A percentile compares a stretch with the other conserved stretches of the same genome.
These are phyloP conservation scores for Notarius lentiginosus DNA, from an alignment of 2,113 vertebrate genomes.

Conservation along the genomic window DNA sequence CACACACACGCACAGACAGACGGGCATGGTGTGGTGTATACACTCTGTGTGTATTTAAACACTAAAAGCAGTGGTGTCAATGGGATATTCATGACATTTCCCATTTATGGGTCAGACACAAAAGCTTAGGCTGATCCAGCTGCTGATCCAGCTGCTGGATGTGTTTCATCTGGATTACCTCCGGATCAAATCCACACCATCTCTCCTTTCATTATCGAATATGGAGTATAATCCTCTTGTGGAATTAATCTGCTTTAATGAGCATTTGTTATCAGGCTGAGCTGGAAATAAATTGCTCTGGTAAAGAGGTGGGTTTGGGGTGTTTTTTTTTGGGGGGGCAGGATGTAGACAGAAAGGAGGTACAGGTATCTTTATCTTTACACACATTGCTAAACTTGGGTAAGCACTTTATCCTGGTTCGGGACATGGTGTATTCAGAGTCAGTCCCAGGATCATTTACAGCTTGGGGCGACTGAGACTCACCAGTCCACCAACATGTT, in stretches of 20 bases:
- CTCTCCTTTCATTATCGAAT: conserved; percentile 66
- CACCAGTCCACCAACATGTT: background rate
- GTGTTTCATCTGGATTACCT: conserved; percentile 71
- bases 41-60: conserved; percentile 18
- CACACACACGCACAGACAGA: background rate
- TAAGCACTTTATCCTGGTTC: background rate
- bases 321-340: background rate
- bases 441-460: background rate
- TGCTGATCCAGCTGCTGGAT: conserved; percentile 10
- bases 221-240: conserved; percentile 71
- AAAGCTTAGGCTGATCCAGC: background rate
- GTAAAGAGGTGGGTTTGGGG: background rate
- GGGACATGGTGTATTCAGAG: background rate
- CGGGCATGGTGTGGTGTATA: background rate
- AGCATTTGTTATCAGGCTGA: conserved; percentile 69
- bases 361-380: too few relatives aligned
- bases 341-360: background rate
- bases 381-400: background rate
- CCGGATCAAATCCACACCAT: conserved; percentile 65
- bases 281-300: conserved; percentile 66
- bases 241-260: conserved; percentile 74
- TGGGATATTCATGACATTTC: conserved; percentile 25
- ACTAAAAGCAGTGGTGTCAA: conserved; percentile 21
- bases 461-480: background rate
- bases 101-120: conserved; percentile 37